Evolutionary conservation across 2,888 invertebrate species (phyloP).

Genomic region (Apamea anceps): DNA sequence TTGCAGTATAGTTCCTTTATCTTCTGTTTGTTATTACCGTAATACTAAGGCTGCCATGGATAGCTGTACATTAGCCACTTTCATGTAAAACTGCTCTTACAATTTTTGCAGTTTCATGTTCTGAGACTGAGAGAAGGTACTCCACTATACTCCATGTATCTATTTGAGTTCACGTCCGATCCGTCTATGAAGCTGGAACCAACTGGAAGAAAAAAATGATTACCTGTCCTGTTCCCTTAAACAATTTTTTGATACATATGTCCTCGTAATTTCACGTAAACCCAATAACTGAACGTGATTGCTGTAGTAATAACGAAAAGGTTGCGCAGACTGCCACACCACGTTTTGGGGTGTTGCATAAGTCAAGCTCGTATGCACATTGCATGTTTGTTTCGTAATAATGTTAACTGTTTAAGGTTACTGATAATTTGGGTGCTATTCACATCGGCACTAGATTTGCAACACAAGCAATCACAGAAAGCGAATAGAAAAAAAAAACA

Average conservation of each 20-base stretch:
- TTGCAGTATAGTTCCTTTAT: constrained; percentile 86
- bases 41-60: background rate
- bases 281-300: constrained; percentile 30
- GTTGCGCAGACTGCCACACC: background rate
- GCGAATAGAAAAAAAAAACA: background rate
- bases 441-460: constrained; percentile 3
- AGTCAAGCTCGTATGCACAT: constrained; percentile 14
- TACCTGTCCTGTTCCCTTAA: background rate
- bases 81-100: background rate
- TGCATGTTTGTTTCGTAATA: constrained; percentile 1
- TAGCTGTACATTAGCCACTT: background rate
- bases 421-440: constrained; percentile 8
- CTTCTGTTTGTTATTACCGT: constrained; percentile 31
- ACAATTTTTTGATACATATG: constrained; percentile 2
- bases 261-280: background rate
- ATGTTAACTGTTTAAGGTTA: constrained; percentile 1
- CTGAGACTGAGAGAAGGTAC: background rate
- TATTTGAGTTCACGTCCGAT: background rate
- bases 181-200: background rate
- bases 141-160: background rate
- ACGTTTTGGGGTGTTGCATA: constrained; percentile 13
- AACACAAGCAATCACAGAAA: background rate
- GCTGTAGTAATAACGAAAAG: constrained; percentile 2
- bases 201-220: background rate
- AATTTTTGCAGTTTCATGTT: background rate